Conservation (phyloP, 2,888 invertebrate genomes). For the Cantharis rufa region DNA sequence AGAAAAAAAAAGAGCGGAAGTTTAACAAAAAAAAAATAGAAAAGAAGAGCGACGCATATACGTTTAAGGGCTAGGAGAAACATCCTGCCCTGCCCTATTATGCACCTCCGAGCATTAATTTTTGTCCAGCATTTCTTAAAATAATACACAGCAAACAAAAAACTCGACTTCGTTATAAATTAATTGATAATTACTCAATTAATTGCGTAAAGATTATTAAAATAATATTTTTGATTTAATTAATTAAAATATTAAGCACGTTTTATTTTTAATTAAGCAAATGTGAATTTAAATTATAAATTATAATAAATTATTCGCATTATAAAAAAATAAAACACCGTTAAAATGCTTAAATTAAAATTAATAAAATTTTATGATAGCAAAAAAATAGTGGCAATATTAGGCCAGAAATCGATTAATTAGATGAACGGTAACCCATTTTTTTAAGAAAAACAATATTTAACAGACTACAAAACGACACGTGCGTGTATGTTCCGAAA, state of each 20-base stretch:
- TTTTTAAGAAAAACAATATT: background rate
- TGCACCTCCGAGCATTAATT: background rate
- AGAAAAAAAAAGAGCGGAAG: background rate
- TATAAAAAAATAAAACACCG: background rate
- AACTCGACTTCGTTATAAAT: background rate
- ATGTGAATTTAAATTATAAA: background rate
- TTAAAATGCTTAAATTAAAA: background rate
- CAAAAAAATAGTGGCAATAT: background rate
- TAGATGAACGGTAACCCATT: background rate
- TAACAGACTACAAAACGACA: too few relatives aligned
- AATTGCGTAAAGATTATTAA: background rate
- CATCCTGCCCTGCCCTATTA: background rate
- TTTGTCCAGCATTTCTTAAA: background rate
- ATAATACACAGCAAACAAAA: background rate
- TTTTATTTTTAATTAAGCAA: constrained; percentile 1
- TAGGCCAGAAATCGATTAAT: background rate
- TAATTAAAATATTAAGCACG: background rate
- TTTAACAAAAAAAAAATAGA: background rate
- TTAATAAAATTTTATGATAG: background rate
- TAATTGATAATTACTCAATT: background rate
- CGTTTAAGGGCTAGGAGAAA: background rate
- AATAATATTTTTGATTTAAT: background rate
- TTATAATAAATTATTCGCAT: background rate
- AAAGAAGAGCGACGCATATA: background rate
- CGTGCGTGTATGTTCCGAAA: too few relatives aligned